phyloP scores from a whole-genome alignment of 2,113 vertebrate species.

The Fulmarus glacialis region DNA sequence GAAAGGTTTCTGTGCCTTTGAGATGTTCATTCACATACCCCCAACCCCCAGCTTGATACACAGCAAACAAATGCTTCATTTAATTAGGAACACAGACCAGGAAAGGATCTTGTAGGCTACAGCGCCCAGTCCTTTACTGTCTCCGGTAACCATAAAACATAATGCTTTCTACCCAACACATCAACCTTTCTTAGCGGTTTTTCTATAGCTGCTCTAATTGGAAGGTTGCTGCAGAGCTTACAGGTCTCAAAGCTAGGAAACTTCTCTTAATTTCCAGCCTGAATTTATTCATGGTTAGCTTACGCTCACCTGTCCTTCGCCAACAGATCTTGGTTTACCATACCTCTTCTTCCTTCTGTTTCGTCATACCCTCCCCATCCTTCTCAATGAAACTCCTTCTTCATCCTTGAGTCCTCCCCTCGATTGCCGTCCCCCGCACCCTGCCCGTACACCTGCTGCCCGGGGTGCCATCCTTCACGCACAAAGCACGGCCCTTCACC shows the following conservation, averaged over 20 bases:
- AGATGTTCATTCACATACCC: background rate
- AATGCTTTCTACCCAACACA: background rate
- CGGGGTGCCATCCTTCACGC: rapidly evolving
- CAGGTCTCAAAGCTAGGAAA: background rate
- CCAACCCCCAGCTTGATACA: background rate
- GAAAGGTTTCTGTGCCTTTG: background rate
- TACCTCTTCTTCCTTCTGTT: background rate
- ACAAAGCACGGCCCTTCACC: background rate
- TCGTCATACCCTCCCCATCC: background rate
- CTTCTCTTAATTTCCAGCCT: background rate
- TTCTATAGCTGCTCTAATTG: background rate
- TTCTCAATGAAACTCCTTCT: background rate
- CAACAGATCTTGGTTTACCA: background rate
- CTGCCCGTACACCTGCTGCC: background rate
- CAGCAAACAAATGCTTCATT: background rate
- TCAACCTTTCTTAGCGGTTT: background rate
- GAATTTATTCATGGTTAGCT: background rate
- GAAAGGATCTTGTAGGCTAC: background rate
- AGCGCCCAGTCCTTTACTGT: background rate
- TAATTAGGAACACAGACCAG: background rate
- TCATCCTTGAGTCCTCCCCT: background rate
- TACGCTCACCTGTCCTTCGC: background rate
- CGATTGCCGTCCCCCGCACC: rapidly evolving
- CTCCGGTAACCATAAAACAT: background rate
- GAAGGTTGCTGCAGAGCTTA: background rate